Base-by-base conservation (phyloP, 2,888 invertebrate genomes). In the Macrophya alboannulata region DNA sequence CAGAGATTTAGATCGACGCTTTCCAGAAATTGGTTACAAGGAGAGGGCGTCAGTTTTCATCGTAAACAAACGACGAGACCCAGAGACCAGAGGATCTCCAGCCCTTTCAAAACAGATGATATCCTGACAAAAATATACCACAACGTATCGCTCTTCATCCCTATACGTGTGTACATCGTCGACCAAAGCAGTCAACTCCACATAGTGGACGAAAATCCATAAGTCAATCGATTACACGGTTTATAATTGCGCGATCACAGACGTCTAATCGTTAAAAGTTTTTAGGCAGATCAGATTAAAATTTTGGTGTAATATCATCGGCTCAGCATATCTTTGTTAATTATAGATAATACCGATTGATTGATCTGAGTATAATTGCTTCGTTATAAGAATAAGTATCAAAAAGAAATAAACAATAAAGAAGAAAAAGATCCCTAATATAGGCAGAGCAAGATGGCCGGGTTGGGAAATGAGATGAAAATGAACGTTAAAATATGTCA, bases 1-100 rank as follows among this genome's bases (percentile, higher is more conserved):
- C 77, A 51, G 55, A 79, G 59, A 79, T 59, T 79, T 59, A 79
- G 79, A 79, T 79, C 79, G 59, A 79, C 59, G 51, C 79, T 79
- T 62, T 43, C 21, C 62, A 79, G 59, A 40, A 79, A 59, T 79
- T 55, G n/a, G 81, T 62, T 81, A 81, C 81, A 59, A 21, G 62
- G 40, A 59, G 81, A 62, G 21, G 81, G 81, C 59, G 81, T 62
- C 43, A 40, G 31, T 81, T 81, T 77, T 77, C 77, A 77, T 77
- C 51, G 77, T 55, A 77, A 77, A 77, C 77, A 77, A 77, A 77
- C 48, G 77, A 55, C 77, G 31, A 5, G 77, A 15, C 48, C 77
- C 21, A 37, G 77, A 25, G 55, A 77, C 77, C 77, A 77, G 17
- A 77, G 77, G 77, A 55, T 51, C 55, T 51, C 31, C 31, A 77